Conservation (phyloP, 2,113 vertebrate genomes). For the Grammomys surdaster region DNA sequence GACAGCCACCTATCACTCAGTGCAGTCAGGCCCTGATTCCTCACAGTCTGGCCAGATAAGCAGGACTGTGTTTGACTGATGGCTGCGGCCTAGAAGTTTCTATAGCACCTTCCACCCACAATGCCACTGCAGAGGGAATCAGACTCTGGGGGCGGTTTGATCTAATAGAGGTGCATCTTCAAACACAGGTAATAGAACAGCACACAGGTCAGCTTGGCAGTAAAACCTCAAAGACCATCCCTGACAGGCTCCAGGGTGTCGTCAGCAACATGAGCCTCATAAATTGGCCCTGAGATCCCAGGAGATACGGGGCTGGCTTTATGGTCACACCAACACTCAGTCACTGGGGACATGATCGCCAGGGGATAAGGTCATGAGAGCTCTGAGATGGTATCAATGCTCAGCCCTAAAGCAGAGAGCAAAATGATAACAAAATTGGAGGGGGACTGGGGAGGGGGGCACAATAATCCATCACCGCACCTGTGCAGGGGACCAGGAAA, state of each 20-base stretch:
- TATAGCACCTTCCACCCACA: background rate
- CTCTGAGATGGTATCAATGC: conserved; percentile 83
- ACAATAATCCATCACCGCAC: conserved; percentile 86
- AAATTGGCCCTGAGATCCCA: conserved; percentile 74
- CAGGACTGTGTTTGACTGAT: background rate
- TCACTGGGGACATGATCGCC: conserved; percentile 83
- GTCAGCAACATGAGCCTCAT: conserved; percentile 68
- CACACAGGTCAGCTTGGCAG: background rate
- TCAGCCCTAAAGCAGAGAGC: conserved; percentile 85
- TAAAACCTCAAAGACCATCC: background rate
- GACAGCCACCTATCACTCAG: background rate
- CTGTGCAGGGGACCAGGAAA: conserved; percentile 85
- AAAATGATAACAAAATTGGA: conserved; percentile 82
- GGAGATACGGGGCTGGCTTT: conserved; percentile 80
- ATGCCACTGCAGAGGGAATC: background rate
- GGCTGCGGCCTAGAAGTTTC: background rate
- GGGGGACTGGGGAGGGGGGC: conserved; percentile 58
- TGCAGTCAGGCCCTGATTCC: background rate
- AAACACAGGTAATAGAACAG: background rate
- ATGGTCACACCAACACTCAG: conserved; percentile 74
- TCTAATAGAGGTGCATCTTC: background rate
- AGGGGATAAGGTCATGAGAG: conserved; percentile 82
- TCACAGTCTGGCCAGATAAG: background rate
- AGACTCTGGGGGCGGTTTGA: background rate
- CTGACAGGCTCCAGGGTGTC: conserved; percentile 59